Evolutionary conservation across 2,113 vertebrate genomes (phyloP), one percentile per base, ranked within the genome.

Genomic region (Sander lucioperca): DNA sequence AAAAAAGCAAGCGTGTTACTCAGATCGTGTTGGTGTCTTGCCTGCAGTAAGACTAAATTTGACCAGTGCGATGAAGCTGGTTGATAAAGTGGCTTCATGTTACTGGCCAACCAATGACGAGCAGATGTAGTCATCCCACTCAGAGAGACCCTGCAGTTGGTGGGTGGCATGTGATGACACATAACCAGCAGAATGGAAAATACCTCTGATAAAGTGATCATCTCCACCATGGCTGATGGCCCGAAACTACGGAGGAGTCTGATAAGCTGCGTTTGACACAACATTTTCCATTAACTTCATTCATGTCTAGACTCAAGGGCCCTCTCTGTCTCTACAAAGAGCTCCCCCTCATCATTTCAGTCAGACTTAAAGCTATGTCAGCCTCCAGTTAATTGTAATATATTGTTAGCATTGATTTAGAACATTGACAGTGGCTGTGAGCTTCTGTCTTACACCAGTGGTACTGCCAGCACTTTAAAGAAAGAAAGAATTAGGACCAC

Each of bases 161-260:
- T 88, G 86, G 81, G 86, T 71, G 90, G 85, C 80, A 92, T 91
- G 92, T 91, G 92, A 88, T 94, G 92, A 94, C 91, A 93, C 85
- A 65, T 65, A 86, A 86, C 80, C 63, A n/a, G 89, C 91, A 88
- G 84, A 88, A 93, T 93, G 92, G 92, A 95, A 94, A 93, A 94
- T 94, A 88, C 90, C 80, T 89, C 88, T 77, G 93, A 94, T 94
- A 95, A 94, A 86, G 91, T 86, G 90, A 93, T 93, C 91, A 81
- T 85, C 91, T 92, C 90, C 89, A 89, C 84, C 39, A 36, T 30
- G 86, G 82, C 90, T 14, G 65, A 84, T 62, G 51, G 78, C 85
- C 84, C 33, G 5, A 84, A 84, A 79, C 82, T 74, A 87, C 73
- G n/a, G 67, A 70, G 66, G 65, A 82, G 86, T 71, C 79, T 69